Evolutionary conservation across 2,797 vertebrate species (phyloP).

Genomic region (Enteromius radiatus): DNA sequence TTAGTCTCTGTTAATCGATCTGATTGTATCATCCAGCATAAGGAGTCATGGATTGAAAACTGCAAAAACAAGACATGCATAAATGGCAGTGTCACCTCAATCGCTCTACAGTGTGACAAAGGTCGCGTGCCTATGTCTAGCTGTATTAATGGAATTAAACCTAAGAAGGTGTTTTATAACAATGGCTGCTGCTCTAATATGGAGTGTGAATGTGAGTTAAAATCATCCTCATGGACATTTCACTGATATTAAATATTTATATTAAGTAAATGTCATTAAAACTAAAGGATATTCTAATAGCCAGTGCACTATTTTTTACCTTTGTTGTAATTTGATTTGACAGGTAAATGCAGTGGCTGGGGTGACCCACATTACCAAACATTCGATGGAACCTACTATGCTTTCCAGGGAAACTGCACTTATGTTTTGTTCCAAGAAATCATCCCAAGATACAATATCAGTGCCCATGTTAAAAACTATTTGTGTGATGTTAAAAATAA

Average conservation of each 20-base stretch:
- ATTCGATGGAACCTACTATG: slow-evolving; percentile 91
- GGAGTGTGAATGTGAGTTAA: slow-evolving; percentile 87
- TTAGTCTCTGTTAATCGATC: neutral
- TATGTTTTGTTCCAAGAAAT: slow-evolving; percentile 89
- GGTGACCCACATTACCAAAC: slow-evolving; percentile 89
- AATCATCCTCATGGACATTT: neutral
- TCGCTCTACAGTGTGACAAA: slow-evolving; percentile 63
- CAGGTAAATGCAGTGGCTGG: slow-evolving; percentile 90
- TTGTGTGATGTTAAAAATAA: slow-evolving; percentile 75
- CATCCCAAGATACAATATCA: slow-evolving; percentile 74
- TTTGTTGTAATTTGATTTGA: neutral
- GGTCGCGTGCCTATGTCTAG: slow-evolving; percentile 60
- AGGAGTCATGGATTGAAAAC: slow-evolving; percentile 77
- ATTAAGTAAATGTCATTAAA: neutral
- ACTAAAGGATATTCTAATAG: too few relatives aligned
- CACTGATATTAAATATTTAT: neutral
- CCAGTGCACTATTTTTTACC: neutral
- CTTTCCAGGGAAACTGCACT: slow-evolving; percentile 90
- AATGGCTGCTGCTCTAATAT: slow-evolving; percentile 84
- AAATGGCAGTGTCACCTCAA: slow-evolving; percentile 65
- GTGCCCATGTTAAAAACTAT: slow-evolving; percentile 84
- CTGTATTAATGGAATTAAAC: slow-evolving; percentile 77
- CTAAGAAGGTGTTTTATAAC: slow-evolving; percentile 74
- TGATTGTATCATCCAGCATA: slow-evolving; percentile 64
- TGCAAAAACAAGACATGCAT: slow-evolving; percentile 80